These are phyloP conservation scores for Lordiphosa stackelbergi DNA, from an alignment of 1,140 invertebrate genomes.

Conservation along the genomic window DNA sequence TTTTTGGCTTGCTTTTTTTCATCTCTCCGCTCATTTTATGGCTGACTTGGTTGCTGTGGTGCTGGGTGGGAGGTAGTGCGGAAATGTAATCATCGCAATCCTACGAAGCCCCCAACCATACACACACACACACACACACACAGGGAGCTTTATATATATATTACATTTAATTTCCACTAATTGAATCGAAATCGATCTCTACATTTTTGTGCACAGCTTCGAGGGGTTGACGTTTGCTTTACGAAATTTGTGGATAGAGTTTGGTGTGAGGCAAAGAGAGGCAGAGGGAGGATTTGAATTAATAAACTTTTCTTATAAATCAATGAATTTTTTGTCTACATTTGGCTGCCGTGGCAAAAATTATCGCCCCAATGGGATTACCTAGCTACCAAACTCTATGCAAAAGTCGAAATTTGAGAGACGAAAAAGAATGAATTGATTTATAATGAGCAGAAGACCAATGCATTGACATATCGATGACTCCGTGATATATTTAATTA, in stretches of 20 bases:
- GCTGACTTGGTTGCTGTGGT: constrained; percentile 64
- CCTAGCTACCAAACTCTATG: no score
- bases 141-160: constrained; percentile 30
- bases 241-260: constrained; percentile 22
- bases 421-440: no score
- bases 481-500: no score
- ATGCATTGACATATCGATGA: no score
- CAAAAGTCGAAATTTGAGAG: no score
- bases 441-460: no score
- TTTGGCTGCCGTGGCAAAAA: constrained; percentile 36
- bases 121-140: constrained; percentile 22
- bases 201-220: constrained; percentile 42
- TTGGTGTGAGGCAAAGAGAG: constrained; percentile 11
- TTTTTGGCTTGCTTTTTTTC: constrained; percentile 64
- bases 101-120: constrained; percentile 26
- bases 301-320: constrained; percentile 73
- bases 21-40: constrained; percentile 66
- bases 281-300: constrained; percentile 30
- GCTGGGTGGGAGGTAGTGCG: constrained; percentile 31
- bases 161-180: constrained; percentile 76
- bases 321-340: constrained; percentile 66
- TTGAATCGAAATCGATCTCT: constrained; percentile 74
- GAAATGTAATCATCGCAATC: constrained; percentile 74
- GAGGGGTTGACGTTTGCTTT: constrained; percentile 44
- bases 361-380: constrained; percentile 11